Conservation (phyloP, 2,797 vertebrate species). For the Tragopan temminckii region DNA sequence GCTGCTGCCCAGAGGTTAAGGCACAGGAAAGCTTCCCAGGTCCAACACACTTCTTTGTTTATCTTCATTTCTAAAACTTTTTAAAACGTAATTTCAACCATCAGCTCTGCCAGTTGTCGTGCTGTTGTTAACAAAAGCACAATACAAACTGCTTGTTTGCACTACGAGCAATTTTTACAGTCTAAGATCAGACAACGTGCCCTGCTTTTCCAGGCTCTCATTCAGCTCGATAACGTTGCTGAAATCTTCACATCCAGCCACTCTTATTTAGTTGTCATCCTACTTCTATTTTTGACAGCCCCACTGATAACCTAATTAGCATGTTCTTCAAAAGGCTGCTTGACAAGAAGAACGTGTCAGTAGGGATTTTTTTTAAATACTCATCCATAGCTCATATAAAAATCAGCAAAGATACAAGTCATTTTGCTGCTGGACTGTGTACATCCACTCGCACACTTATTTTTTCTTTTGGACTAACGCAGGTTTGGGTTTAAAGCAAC, state of each 20-base stretch:
- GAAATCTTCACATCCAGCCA: not conserved
- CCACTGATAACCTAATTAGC: slow-evolving; percentile 38
- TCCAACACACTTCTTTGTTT: not conserved
- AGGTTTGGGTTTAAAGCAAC: not conserved
- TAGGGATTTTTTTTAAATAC: not conserved
- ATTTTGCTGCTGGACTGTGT: not conserved
- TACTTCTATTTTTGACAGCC: slow-evolving; percentile 24
- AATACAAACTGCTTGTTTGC: not conserved
- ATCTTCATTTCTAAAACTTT: rapidly evolving
- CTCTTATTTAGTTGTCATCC: not conserved
- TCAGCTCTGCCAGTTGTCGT: not conserved
- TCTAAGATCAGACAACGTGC: not conserved
- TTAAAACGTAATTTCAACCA: not conserved
- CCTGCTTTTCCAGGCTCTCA: not conserved
- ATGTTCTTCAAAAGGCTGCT: not conserved
- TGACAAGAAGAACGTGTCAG: not conserved
- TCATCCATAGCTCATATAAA: rapidly evolving
- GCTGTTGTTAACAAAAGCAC: not conserved
- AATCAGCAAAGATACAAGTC: not conserved
- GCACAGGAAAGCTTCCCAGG: not conserved
- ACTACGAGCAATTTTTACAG: not conserved
- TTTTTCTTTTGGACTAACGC: not conserved
- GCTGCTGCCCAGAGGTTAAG: not conserved
- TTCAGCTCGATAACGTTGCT: not conserved
- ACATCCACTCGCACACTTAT: not conserved